A percentile compares a stretch with the other conserved stretches of the same genome.
phyloP scores from a whole-genome alignment of 2,113 vertebrate genomes.

The Podarcis muralis region DNA sequence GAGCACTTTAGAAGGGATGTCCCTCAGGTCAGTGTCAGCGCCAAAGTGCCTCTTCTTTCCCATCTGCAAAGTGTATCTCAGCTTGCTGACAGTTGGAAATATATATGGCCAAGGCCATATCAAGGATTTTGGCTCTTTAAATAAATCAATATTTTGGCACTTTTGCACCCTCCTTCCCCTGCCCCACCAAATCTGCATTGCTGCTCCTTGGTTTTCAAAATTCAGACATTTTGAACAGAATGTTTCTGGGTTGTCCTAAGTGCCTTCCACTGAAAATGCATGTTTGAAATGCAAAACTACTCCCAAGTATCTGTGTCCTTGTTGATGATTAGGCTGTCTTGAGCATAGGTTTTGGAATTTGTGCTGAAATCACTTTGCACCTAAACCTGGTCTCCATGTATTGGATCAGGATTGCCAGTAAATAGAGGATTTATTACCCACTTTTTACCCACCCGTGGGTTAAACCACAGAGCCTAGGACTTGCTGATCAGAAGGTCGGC shows the following conservation, averaged over 20 bases:
- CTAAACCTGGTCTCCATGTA: background rate
- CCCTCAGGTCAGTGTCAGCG: background rate
- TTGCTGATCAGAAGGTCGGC: too few relatives aligned
- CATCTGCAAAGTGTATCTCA: background rate
- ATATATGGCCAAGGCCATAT: background rate
- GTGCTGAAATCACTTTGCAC: background rate
- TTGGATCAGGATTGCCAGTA: background rate
- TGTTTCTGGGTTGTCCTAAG: background rate
- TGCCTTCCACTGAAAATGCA: background rate
- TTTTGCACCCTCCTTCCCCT: background rate
- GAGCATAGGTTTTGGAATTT: background rate
- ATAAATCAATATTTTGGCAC: background rate
- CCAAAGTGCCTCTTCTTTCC: background rate
- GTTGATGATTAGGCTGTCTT: background rate
- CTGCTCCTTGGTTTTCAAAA: background rate
- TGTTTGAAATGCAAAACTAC: background rate
- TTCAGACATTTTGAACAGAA: background rate
- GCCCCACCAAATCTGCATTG: background rate
- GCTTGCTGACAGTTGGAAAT: background rate
- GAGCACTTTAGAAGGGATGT: background rate
- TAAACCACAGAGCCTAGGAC: too few relatives aligned
- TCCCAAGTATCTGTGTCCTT: background rate
- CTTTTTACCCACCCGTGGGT: background rate
- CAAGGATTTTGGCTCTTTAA: background rate
- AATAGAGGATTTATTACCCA: background rate